Percentiles rank a stretch among this genome's conserved stretches.
phyloP scores from a whole-genome alignment of 2,113 vertebrate species.

The Poeciliopsis prolifica region DNA sequence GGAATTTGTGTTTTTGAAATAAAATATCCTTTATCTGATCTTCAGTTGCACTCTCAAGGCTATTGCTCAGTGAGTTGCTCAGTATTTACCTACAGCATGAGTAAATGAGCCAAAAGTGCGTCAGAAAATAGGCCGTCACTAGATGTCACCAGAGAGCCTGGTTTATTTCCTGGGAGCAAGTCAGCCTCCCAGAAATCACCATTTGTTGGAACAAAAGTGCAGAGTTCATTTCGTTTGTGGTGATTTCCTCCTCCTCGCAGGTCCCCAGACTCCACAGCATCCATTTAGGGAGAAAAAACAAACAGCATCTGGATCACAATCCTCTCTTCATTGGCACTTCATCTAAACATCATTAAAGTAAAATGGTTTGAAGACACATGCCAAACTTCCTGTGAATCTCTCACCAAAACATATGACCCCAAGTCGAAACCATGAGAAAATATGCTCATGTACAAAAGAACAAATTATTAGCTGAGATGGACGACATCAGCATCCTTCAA shows the following conservation, averaged over 20 bases:
- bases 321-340: constrained; percentile 25
- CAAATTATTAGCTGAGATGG: not conserved
- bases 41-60: not conserved
- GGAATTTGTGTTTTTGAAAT: constrained; percentile 36
- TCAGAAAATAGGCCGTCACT: constrained; percentile 43
- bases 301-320: constrained; percentile 55
- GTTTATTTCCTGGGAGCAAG: constrained; percentile 9
- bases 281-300: constrained; percentile 67
- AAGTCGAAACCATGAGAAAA: not conserved
- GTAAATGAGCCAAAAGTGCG: not conserved
- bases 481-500: not conserved
- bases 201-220: constrained; percentile 70
- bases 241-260: constrained; percentile 59
- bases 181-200: constrained; percentile 28
- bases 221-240: constrained; percentile 61
- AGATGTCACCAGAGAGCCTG: constrained; percentile 66
- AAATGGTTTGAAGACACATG: not conserved
- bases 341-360: constrained; percentile 20
- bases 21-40: constrained; percentile 32
- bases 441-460: not conserved
- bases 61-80: not conserved
- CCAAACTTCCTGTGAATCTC: constrained; percentile 9
- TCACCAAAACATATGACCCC: not conserved
- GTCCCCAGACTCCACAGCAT: constrained; percentile 61
- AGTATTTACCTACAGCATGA: not conserved